Percentiles rank a stretch among this genome's conserved stretches.
Conservation (phyloP, 2,113 vertebrate species). For the Actenoides hombroni region DNA sequence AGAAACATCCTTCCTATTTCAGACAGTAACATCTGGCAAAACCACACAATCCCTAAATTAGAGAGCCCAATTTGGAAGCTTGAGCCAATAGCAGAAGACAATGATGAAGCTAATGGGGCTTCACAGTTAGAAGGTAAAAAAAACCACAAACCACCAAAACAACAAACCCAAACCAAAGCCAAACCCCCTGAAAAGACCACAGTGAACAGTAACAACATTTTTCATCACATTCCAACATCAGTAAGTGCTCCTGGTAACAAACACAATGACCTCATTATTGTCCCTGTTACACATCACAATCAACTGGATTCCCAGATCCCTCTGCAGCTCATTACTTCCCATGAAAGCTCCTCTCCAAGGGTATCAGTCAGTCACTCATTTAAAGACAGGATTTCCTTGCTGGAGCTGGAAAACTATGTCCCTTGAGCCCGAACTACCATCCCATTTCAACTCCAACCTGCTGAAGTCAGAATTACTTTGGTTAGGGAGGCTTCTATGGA, state of each 20-base stretch:
- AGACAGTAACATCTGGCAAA: background rate
- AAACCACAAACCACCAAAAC: too few relatives aligned
- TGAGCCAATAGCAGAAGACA: background rate
- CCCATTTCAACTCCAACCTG: rapidly evolving
- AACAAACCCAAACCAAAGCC: too few relatives aligned
- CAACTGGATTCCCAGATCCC: background rate
- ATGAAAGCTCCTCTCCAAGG: background rate
- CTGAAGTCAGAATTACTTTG: background rate
- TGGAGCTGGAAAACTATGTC: background rate
- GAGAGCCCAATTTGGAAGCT: background rate
- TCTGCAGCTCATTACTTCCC: background rate
- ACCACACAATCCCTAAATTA: background rate
- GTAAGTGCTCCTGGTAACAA: background rate
- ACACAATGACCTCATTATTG: background rate
- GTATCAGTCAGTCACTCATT: background rate
- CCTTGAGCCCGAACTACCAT: background rate
- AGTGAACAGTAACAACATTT: background rate
- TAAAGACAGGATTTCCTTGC: background rate
- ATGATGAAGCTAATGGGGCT: background rate
- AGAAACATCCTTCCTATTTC: background rate
- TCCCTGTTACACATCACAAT: background rate
- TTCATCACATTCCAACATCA: background rate
- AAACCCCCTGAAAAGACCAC: too few relatives aligned
- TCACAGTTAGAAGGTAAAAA: background rate
- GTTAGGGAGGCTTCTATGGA: background rate